Evolutionary conservation across 2,797 vertebrate species (phyloP), one percentile per base, ranked within the genome.

Genomic region (Mallotus villosus): DNA sequence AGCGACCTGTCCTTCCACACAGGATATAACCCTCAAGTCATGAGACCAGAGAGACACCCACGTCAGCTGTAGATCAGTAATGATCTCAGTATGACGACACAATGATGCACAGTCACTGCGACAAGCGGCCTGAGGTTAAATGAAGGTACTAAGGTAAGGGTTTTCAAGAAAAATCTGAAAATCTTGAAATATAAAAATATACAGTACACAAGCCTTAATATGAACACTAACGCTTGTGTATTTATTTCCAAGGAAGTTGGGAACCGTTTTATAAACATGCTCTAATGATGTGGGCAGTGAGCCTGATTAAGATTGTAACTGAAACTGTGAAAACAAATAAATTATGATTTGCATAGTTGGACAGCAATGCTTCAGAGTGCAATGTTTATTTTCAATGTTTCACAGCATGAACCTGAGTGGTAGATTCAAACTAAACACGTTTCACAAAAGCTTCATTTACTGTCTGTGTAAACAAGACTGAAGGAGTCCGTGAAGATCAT

Each of bases 1-100:
- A 27, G 46, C 64, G 72, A 66, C n/a, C 17, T 68, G 65, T 70
- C 73, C 68, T 58, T 34, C 49, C 64, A 76, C 2, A 25, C 61
- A 11, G 69, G 21, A 81, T 84, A 80, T 85, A 11, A 81, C 86
- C 78, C 73, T 34, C 4, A 12, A 62, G 63, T 86, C 78, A 82
- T 82, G 81, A 79, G 46, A 78, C 62, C n/a, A 68, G 29, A 71
- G 46, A 71, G 59, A 64, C 21, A 63, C 73, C 68, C 62, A 67
- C 72, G 2, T 74, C 70, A 74, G 78, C 49, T 32, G 69, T 63
- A 22, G 62, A 37, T 62, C 58, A 49, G 77, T 62, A 78, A 87
- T 82, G 78, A 85, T 68, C 85, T 80, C n/a, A n/a, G n/a, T n/a
- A 82, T n/a, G 69, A 55, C 53, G 12, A 57, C 65, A 75, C 12